Conservation (phyloP, 2,797 vertebrate species). For the Myripristis jacobus region DNA sequence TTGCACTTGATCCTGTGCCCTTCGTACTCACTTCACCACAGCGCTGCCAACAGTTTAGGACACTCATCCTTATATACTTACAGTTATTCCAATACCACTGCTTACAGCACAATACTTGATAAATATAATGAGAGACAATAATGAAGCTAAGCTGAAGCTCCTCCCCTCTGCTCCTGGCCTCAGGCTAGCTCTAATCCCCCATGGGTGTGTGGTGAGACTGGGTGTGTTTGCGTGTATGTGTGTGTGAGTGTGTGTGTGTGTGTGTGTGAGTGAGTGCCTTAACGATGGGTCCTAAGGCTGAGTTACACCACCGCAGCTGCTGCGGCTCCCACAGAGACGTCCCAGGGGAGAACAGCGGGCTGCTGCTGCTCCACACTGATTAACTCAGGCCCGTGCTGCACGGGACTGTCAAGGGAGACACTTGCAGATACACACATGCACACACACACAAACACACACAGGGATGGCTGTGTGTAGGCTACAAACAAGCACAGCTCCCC, state of each 20-base stretch:
- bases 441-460: slow-evolving; percentile 13
- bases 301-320: slow-evolving; percentile 72
- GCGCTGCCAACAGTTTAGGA: background rate
- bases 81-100: background rate
- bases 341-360: slow-evolving; percentile 51
- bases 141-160: slow-evolving; percentile 16
- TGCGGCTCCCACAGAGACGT: slow-evolving; percentile 67
- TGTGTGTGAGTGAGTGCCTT: slow-evolving; percentile 18
- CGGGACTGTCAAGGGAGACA: slow-evolving; percentile 32
- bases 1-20: background rate
- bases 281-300: slow-evolving; percentile 56
- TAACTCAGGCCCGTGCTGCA: slow-evolving; percentile 30
- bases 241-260: slow-evolving; percentile 10
- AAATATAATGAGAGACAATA: slow-evolving; percentile 18
- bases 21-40: background rate
- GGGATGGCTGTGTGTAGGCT: slow-evolving; percentile 13
- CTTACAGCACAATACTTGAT: slow-evolving; percentile 3
- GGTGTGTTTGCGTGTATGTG: slow-evolving; percentile 13
- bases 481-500: background rate
- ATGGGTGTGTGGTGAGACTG: slow-evolving; percentile 16
- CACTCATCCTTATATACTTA: background rate
- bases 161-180: slow-evolving; percentile 8
- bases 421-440: slow-evolving; percentile 15
- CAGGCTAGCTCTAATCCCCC: background rate
- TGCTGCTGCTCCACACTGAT: slow-evolving; percentile 52